Conservation (phyloP, 1,140 invertebrate species). For the Aporrectodea caliginosa region DNA sequence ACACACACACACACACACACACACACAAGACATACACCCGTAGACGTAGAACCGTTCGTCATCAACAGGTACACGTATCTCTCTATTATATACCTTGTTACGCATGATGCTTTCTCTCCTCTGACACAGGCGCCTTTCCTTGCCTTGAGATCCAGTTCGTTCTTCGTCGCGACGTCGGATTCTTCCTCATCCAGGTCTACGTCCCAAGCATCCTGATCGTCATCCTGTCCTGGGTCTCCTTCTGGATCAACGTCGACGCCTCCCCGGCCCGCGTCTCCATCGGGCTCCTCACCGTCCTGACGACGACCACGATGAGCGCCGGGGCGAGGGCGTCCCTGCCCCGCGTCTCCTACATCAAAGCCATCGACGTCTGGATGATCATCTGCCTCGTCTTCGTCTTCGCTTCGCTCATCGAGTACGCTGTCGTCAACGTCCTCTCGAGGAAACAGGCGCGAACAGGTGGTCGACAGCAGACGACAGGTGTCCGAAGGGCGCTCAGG, state of each 20-base stretch:
- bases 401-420: slow-evolving; percentile 49
- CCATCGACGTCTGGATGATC: slow-evolving; percentile 49
- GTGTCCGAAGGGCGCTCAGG: too few relatives aligned
- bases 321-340: slow-evolving; percentile 30
- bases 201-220: slow-evolving; percentile 87
- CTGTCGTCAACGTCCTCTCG: slow-evolving; percentile 45
- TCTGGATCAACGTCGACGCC: slow-evolving; percentile 69
- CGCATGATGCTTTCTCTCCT: too few relatives aligned
- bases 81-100: too few relatives aligned
- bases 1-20: too few relatives aligned
- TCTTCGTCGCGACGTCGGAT: slow-evolving; percentile 67
- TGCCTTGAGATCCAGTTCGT: slow-evolving; percentile 73
- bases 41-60: too few relatives aligned
- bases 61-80: too few relatives aligned
- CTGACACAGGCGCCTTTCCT: slow-evolving; percentile 29
- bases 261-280: slow-evolving; percentile 58
- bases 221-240: slow-evolving; percentile 87
- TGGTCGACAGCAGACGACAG: too few relatives aligned
- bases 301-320: slow-evolving; percentile 40
- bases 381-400: slow-evolving; percentile 50
- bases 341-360: slow-evolving; percentile 58
- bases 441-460: slow-evolving; percentile 37
- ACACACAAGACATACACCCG: too few relatives aligned
- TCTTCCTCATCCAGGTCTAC: slow-evolving; percentile 84
- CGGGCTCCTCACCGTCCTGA: slow-evolving; percentile 43